Evolutionary conservation across 1,140 invertebrate species (phyloP), one percentile per base, ranked within the genome.

Genomic region (Whitmania pigra): DNA sequence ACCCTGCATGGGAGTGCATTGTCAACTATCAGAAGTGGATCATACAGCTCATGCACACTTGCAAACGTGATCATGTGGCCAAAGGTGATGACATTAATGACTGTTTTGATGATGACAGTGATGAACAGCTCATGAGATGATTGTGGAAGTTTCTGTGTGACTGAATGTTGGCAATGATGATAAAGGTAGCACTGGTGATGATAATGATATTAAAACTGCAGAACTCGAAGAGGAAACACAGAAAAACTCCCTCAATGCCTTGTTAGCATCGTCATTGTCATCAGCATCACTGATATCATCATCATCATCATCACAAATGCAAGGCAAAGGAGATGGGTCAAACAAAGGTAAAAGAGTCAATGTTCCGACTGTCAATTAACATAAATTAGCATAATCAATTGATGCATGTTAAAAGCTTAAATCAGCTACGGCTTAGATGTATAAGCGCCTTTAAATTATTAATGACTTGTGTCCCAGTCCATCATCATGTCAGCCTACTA

Each of bases 1-100:
- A 97, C 84, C 91, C 93, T 2, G 93, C 92, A 1, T 97, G 94
- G 94, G 88, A 92, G 75, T 92, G 91, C 25, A 89, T 97, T 73
- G 75, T 75, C n/a, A 88, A 88, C 72, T 88, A 90, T 71, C 88
- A 89, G 75, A 86, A 88, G 53, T 92, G 89, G 79, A 84, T 92
- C 0, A 74, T 77, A 2, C 82, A 84, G 55, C 85, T 87, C 25
- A 84, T 91, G 74, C 86, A 86, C 27, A 75, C 77, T 31, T 82
- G 80, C 76, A 78, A 78, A 67, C 77, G 78, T 43, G 75, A 77
- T 43, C 77, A 81, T 55, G 76, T 81, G 15, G 74, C 76, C 22
- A 76, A 66, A 75, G 75, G 75, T 76, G 43, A 31, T 6, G 40
- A 53, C 9, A 18, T 6, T 63, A 18, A 31, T 17, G 31, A 36